phyloP scores from a whole-genome alignment of 2,797 vertebrate species.

The Australoheros facetus region DNA sequence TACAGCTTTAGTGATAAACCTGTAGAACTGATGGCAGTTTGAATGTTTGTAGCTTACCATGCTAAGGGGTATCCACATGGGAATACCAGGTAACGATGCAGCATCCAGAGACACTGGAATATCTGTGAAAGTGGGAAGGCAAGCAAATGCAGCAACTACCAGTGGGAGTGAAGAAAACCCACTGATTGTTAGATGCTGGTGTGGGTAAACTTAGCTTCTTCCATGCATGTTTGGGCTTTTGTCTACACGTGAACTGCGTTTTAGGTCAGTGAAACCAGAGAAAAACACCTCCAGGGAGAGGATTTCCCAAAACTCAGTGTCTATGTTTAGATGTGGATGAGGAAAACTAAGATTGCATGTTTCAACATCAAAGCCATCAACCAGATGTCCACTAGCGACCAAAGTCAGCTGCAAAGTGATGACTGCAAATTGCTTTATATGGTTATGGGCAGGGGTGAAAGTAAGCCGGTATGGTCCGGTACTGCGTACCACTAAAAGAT shows the following conservation, averaged over 20 bases:
- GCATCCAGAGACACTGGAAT: rapidly evolving
- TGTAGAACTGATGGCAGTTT: not conserved
- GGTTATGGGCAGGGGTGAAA: too few species aligned
- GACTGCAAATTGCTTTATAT: not conserved
- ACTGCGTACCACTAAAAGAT: too few species aligned
- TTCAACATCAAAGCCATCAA: not conserved
- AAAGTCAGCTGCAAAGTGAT: not conserved
- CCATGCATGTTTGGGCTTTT: not conserved
- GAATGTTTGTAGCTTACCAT: not conserved
- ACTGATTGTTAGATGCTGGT: not conserved
- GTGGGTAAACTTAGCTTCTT: not conserved
- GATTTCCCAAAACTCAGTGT: not conserved
- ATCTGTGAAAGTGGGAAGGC: not conserved
- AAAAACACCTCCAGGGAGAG: not conserved
- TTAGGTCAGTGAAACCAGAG: rapidly evolving
- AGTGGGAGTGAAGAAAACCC: not conserved
- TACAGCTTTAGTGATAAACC: too few species aligned
- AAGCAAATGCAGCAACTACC: not conserved
- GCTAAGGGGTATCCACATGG: rapidly evolving
- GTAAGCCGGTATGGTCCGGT: not conserved
- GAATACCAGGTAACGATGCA: not conserved
- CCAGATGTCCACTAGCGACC: not conserved
- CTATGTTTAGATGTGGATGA: rapidly evolving
- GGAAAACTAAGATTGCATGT: not conserved
- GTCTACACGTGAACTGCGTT: not conserved